Evolutionary conservation across 2,113 vertebrate genomes (phyloP).

Genomic region (Phrynosoma blainvillii): DNA sequence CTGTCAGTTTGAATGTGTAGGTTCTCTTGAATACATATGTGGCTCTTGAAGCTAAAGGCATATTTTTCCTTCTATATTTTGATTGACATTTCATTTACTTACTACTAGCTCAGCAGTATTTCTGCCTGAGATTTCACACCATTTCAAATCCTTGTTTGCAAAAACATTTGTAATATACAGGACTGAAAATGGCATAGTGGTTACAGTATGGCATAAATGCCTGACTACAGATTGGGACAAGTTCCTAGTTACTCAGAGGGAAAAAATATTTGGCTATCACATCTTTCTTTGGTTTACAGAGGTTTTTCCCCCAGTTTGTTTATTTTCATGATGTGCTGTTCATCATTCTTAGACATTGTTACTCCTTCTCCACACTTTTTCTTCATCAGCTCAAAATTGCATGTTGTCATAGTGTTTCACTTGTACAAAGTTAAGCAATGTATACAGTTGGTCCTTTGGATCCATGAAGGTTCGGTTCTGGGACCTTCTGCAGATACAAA

Average conservation of each 20-base stretch:
- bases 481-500: too few species aligned
- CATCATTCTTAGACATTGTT: background rate
- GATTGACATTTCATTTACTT: conserved; percentile 54
- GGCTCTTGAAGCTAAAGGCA: background rate
- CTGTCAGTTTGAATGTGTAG: conserved; percentile 27
- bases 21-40: conserved; percentile 29
- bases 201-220: conserved; percentile 44
- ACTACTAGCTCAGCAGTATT: conserved; percentile 61
- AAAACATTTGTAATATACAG: conserved; percentile 53
- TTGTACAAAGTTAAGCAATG: background rate
- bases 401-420: background rate
- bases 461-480: too few species aligned
- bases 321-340: conserved; percentile 13
- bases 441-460: background rate
- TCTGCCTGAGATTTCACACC: conserved; percentile 53
- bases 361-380: background rate
- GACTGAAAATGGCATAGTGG: conserved; percentile 53
- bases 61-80: conserved; percentile 24
- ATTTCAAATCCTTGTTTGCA: conserved; percentile 51
- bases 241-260: conserved; percentile 42
- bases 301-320: background rate
- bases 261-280: conserved; percentile 39
- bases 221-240: conserved; percentile 35
- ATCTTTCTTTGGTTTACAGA: conserved; percentile 31
- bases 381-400: conserved; percentile 6